Percentiles rank a stretch among this genome's conserved stretches.
phyloP scores from a whole-genome alignment of 1,140 invertebrate genomes.

The Atta texana region DNA sequence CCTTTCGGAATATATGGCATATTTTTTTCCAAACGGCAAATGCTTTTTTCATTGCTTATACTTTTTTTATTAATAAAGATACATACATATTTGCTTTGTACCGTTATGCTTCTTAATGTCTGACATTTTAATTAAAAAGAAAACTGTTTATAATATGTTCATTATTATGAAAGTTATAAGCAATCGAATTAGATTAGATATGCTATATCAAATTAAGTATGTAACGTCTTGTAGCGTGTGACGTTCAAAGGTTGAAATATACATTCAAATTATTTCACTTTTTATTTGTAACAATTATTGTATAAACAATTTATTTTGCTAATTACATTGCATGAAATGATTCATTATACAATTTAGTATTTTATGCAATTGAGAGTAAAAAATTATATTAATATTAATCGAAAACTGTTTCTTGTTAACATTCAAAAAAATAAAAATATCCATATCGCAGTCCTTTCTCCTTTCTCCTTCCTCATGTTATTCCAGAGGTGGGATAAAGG shows the following conservation, averaged over 20 bases:
- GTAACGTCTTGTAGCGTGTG: too few species aligned
- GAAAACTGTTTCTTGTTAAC: not conserved
- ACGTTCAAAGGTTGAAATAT: not conserved
- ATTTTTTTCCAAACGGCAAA: too few species aligned
- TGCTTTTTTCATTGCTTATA: too few species aligned
- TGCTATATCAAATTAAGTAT: too few species aligned
- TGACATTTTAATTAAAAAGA: too few species aligned
- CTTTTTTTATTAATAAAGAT: too few species aligned
- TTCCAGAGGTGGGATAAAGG: slow-evolving; percentile 1
- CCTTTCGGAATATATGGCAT: too few species aligned
- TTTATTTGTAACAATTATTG: not conserved
- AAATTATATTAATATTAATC: slow-evolving; percentile 16
- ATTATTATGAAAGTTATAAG: too few species aligned
- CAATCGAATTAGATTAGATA: too few species aligned
- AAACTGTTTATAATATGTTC: too few species aligned
- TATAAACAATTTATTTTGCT: not conserved
- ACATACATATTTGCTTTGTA: too few species aligned
- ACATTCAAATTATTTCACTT: slow-evolving; percentile 1
- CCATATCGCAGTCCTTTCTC: slow-evolving; percentile 22
- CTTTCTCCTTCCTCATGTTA: not conserved
- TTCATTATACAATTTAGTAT: not conserved
- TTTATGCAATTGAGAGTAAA: not conserved
- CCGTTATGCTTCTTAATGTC: too few species aligned
- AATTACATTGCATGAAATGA: not conserved
- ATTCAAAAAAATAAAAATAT: not conserved